Base-by-base conservation (phyloP, 2,888 invertebrate species). In the Orthosia incerta region DNA sequence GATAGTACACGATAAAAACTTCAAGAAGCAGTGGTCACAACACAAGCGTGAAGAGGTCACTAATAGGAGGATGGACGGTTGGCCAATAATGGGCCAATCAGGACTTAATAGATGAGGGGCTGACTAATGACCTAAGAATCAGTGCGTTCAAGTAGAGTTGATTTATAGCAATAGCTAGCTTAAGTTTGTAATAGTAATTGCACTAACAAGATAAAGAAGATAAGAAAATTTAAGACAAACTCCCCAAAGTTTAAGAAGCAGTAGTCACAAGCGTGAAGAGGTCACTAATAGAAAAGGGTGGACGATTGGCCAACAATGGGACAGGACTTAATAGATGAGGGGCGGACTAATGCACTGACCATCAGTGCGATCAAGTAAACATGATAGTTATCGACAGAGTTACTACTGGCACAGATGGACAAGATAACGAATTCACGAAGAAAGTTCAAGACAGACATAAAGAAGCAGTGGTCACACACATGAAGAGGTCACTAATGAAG, bases 61-160 rank as follows among this genome's bases (percentile, higher is more conserved):
- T 65, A 61, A 76, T 74, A 61, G 31, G 12, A 63, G 57, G 59
- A 56, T 51, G 46, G 64, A 51, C 51, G 26, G 74, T 80, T 64
- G 74, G 51, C 46, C 51, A 51, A 80, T 74, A 76, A 76, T 74
- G 51, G 60, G 26, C 53, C 80, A 80, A 76, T 80, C 64, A 65
- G 12, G 18, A 26, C 4, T 23, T 56, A 39, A 61, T 51, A 60
- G n/a, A 62, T 13, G 57, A 56, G 74, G 64, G 76, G 74, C 45
- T 50, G 12, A n/a, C 46, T 50, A 74, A 64, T 23, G 45, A 72
- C 12, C 15, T 39, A 9, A 74, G 55, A 64, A 80, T 65, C 50
- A 56, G 46, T 61, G 18, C 5, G 16, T 31, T 53, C 46, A 39
- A 56, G 46, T 11, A n/a, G 48, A 55, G 31, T 7, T 7, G 7